Evolutionary conservation across 2,113 vertebrate genomes (phyloP), one percentile per base, ranked within the genome.

Genomic region (Prolemur simus): DNA sequence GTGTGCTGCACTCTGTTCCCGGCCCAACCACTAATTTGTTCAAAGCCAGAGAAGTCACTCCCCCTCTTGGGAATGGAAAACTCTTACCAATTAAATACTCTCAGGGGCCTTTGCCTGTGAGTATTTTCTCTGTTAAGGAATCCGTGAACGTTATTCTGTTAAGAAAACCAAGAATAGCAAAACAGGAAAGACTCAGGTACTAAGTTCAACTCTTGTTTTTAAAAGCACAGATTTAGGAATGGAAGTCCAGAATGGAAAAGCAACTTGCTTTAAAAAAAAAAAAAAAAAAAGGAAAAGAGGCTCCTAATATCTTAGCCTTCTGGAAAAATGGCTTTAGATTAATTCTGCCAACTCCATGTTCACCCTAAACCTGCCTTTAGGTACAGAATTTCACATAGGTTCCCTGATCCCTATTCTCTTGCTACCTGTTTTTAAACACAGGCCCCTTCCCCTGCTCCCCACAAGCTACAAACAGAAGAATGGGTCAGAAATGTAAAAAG

Each of bases 31-130:
- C 93, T 27, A 15, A 85, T 63, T 52, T 76, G 66, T 27, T 0
- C 95, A 97, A 97, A 93, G 97, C 97, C 95, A 97, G 94, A 82
- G 82, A 98, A 97, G 94, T 97, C 93, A 96, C 82, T 97, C 74
- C 56, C 42, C 66, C 90, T 95, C 87, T 77, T 9, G 8, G 18
- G 92, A 98, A 88, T 12, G 32, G 20, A 94, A n/a, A 84, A 82
- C 2, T 5, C 49, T 2, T 71, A 69, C 37, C 83, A 93, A 64
- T 69, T 85, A 88, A 90, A 78, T 2, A 68, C 49, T 49, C 63
- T 96, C 39, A 37, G 12, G n/a, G 23, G 10, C 68, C 45, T 86
- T 78, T 45, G 47, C 63, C 66, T 45, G 5, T 81, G 21, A 27
- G 47, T 45, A 56, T 83, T 92, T 87, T 66, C 32, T 80, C 58